Percentiles rank a stretch among this genome's conserved stretches.
Conservation (phyloP, 2,888 invertebrate species). For the Apamea sordens region DNA sequence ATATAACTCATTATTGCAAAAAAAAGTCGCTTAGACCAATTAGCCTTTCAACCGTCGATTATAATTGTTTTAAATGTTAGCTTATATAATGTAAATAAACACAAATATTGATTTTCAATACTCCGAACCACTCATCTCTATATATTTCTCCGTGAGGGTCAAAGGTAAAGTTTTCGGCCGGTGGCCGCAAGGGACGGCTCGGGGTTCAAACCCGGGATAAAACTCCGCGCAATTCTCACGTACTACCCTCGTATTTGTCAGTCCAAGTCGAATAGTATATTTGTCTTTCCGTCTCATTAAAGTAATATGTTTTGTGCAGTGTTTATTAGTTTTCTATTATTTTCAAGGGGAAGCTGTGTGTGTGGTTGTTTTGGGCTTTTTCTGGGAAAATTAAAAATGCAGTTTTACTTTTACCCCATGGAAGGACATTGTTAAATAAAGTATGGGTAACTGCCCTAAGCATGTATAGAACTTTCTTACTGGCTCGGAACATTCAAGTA, state of each 20-base stretch:
- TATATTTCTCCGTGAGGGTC: conserved; percentile 80
- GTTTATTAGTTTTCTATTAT: conserved; percentile 26
- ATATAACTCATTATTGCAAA: no score
- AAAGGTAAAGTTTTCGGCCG: conserved; percentile 88
- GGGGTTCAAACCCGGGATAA: conserved; percentile 85
- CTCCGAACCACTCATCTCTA: conserved; percentile 70
- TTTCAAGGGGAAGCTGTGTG: background rate
- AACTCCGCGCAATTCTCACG: conserved; percentile 90
- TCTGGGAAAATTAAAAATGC: background rate
- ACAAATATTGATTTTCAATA: conserved; percentile 11
- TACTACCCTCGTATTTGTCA: conserved; percentile 85
- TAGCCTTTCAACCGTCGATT: no score
- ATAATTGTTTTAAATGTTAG: no score
- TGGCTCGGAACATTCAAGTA: no score
- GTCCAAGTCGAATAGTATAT: conserved; percentile 61
- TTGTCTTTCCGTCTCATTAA: conserved; percentile 59
- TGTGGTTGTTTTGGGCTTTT: no score
- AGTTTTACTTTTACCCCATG: no score
- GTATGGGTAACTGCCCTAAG: no score
- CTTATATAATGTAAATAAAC: no score
- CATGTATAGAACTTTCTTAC: no score
- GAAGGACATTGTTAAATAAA: no score
- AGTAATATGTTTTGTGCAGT: conserved; percentile 55
- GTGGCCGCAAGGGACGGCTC: conserved; percentile 79
- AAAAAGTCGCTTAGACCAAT: no score